A percentile compares a stretch with the other conserved stretches of the same genome.
phyloP scores from a whole-genome alignment of 2,797 vertebrate genomes.

The Diceros bicornis region DNA sequence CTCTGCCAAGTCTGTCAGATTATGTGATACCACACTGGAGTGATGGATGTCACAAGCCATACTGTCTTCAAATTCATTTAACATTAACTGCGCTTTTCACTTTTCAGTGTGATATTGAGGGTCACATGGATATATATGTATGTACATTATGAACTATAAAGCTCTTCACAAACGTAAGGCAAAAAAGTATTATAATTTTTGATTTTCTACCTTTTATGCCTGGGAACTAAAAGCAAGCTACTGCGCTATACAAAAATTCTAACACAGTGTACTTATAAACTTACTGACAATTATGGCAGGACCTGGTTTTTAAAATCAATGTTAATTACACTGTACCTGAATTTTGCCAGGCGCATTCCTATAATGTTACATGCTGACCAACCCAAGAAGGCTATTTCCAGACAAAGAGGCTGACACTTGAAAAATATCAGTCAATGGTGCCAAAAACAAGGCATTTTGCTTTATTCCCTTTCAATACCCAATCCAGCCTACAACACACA shows the following conservation, averaged over 20 bases:
- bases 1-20: not conserved
- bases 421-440: constrained; percentile 50
- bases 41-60: not conserved
- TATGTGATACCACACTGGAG: not conserved
- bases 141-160: not conserved
- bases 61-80: not conserved
- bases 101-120: not conserved
- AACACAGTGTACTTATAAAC: constrained; percentile 20
- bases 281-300: not conserved
- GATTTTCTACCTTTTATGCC: constrained; percentile 7
- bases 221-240: constrained; percentile 38
- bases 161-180: not conserved
- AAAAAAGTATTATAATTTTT: not conserved
- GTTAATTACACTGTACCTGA: constrained; percentile 34
- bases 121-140: not conserved
- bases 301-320: constrained; percentile 21
- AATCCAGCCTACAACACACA: not conserved
- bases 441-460: constrained; percentile 43
- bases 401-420: constrained; percentile 24
- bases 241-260: not conserved
- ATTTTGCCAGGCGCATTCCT: constrained; percentile 47
- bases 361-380: not conserved
- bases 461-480: not conserved
- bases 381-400: constrained; percentile 9
- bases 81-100: not conserved